A percentile compares a stretch with the other conserved stretches of the same genome.
Evolutionary conservation across 2,888 invertebrate species (phyloP).

Genomic region (Tachystola acroxantha): DNA sequence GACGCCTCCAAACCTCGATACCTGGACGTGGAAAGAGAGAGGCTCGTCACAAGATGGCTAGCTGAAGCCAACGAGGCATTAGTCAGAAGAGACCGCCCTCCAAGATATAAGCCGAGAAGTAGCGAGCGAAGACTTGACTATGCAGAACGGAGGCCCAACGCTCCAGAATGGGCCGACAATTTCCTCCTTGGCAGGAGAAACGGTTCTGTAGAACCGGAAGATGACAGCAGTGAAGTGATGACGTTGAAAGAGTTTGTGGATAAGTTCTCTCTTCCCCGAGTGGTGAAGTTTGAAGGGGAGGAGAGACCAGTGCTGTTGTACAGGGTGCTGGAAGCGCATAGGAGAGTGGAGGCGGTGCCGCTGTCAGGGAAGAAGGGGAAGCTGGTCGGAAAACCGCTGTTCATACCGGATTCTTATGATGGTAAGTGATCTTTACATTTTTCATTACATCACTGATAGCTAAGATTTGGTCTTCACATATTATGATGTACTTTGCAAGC

Average conservation of each 20-base stretch:
- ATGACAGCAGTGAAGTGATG: constrained; percentile 67
- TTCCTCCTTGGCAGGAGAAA: constrained; percentile 59
- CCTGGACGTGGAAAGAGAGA: constrained; percentile 67
- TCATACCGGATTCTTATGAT: constrained; percentile 82
- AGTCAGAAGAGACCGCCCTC: constrained; percentile 62
- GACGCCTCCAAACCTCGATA: constrained; percentile 71
- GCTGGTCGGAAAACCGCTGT: constrained; percentile 76
- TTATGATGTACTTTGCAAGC: too few relatives aligned
- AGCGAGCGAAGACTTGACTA: constrained; percentile 72
- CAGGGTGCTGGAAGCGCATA: constrained; percentile 79
- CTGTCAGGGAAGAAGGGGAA: constrained; percentile 76
- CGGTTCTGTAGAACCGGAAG: constrained; percentile 65
- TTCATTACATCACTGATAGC: too few relatives aligned
- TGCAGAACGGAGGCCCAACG: constrained; percentile 50
- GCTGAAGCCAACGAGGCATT: constrained; percentile 72
- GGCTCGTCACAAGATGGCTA: constrained; percentile 69
- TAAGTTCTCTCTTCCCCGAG: constrained; percentile 79
- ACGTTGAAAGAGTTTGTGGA: constrained; percentile 79
- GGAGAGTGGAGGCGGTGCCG: constrained; percentile 80
- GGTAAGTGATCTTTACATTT: constrained; percentile 61
- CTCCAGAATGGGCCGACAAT: constrained; percentile 69
- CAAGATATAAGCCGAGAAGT: constrained; percentile 65
- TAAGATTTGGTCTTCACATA: too few relatives aligned
- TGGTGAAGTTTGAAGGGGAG: constrained; percentile 76
- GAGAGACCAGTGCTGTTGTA: constrained; percentile 80